A percentile compares a stretch with the other conserved stretches of the same genome.
phyloP scores from a whole-genome alignment of 1,140 invertebrate genomes.

The Coenobita brevimanus region DNA sequence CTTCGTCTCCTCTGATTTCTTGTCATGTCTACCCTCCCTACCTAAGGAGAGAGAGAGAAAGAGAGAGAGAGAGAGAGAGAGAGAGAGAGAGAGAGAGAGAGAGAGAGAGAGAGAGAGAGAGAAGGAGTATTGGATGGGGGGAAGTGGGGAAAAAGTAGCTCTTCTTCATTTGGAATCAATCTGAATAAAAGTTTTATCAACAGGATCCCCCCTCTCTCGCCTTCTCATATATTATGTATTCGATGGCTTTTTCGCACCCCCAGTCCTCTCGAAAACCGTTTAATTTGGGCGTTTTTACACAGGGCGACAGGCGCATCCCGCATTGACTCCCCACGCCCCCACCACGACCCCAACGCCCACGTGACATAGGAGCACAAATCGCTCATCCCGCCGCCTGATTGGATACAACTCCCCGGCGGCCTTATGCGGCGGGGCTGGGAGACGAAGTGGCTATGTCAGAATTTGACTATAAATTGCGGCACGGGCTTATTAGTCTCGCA shows the following conservation, averaged over 20 bases:
- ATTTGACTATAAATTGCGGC: slow-evolving; percentile 68
- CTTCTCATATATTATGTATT: slow-evolving; percentile 69
- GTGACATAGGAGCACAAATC: slow-evolving; percentile 51
- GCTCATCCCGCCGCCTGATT: slow-evolving; percentile 3
- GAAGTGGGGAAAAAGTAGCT: no score
- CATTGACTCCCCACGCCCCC: not conserved
- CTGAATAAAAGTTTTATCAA: slow-evolving; percentile 68
- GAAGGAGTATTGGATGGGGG: no score
- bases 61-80: not conserved
- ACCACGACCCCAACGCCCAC: slow-evolving; percentile 37
- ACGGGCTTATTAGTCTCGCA: slow-evolving; percentile 64
- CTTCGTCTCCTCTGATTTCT: not conserved
- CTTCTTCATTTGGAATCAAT: slow-evolving; percentile 68
- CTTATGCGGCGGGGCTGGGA: slow-evolving; percentile 43
- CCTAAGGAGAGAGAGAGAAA: not conserved
- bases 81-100: slow-evolving; percentile 20
- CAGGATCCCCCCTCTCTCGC: slow-evolving; percentile 50
- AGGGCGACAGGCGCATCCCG: slow-evolving; percentile 57
- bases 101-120: not conserved
- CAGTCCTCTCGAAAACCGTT: slow-evolving; percentile 65
- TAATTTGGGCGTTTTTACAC: slow-evolving; percentile 67
- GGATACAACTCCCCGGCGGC: slow-evolving; percentile 18
- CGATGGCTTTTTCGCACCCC: slow-evolving; percentile 68
- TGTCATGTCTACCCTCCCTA: not conserved
- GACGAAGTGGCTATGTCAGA: slow-evolving; percentile 67